Base-by-base conservation (phyloP, 2,888 invertebrate species). In the Cataglyphis albicans region DNA sequence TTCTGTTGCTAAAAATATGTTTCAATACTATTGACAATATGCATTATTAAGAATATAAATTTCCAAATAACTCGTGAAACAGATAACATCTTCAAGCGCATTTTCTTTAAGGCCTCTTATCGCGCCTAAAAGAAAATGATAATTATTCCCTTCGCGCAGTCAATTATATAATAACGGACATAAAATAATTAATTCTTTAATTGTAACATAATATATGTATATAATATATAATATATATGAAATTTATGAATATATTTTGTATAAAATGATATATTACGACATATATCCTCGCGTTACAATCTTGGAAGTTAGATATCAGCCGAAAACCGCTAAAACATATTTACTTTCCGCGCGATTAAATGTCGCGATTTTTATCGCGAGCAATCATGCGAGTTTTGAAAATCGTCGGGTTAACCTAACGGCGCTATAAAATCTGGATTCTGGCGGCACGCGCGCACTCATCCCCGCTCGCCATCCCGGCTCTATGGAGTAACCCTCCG, bases 391-490 rank as follows among this genome's bases (percentile, higher is more conserved):
- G 85, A 87, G 88, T 89, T 89, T 85, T 63, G 85, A 86, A 90
- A 88, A 88, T 90, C 89, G 88, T 86, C 88, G 85, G 41, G 88
- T 85, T 87, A 85, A 87, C 87, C 88, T 89, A 90, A 91, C 89
- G 90, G 86, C 84, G 86, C 92, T 89, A 91, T 91, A 90, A 92
- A 92, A 92, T 87, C 88, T 83, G 82, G 81, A 70, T 88, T 83
- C 83, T 52, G 81, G 83, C 82, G 86, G 84, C 87, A 85, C 86
- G 87, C 85, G 88, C 81, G 52, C 81, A 80, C 76, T 75, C 83
- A 68, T 21, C 74, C 83, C 73, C 63, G 84, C 70, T 82, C 52
- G 73, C 67, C 76, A 35, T n/a, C n/a, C 48, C 80, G 65, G 65
- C 85, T 82, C 84, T 76, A 57, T 83, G 75, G 59, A 57, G 64